Evolutionary conservation across 2,113 vertebrate genomes (phyloP).

Genomic region (Forbesichthys papilliferus): DNA sequence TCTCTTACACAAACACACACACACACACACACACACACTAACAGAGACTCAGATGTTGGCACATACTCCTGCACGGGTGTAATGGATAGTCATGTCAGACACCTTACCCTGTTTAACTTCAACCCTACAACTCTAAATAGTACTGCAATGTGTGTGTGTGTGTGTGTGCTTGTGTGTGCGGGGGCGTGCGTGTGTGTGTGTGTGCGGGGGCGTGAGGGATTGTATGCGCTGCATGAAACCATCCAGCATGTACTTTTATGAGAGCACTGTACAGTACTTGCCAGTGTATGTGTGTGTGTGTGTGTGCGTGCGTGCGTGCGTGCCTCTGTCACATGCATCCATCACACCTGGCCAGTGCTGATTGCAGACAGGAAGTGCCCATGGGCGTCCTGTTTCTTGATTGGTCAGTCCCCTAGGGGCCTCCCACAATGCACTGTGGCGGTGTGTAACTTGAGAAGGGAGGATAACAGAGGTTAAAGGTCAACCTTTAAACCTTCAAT

Average conservation of each 20-base stretch:
- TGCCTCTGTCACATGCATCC: conserved; percentile 42
- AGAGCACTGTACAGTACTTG: background rate
- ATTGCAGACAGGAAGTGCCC: conserved; percentile 43
- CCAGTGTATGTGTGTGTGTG: conserved; percentile 1
- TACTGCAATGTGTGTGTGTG: background rate
- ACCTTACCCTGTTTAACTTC: conserved; percentile 1
- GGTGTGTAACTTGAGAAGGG: no score
- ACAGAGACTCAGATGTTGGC: background rate
- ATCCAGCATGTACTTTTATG: background rate
- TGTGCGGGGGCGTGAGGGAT: background rate
- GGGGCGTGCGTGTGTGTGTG: background rate
- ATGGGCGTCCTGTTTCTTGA: conserved; percentile 16
- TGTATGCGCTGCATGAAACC: background rate
- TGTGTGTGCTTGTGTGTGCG: background rate
- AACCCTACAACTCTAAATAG: background rate
- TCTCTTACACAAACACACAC: no score
- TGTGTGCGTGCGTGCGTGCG: conserved; percentile 11
- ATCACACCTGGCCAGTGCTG: conserved; percentile 42
- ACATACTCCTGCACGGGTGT: conserved; percentile 46
- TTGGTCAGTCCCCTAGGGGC: conserved; percentile 14
- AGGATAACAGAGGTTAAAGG: background rate
- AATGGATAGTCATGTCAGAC: conserved; percentile 43
- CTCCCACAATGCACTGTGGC: background rate
- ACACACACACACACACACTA: background rate
- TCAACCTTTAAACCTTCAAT: background rate